A percentile compares a stretch with the other conserved stretches of the same genome.
These are phyloP conservation scores for Maniola jurtina DNA, from an alignment of 1,140 invertebrate species.

Conservation along the genomic window DNA sequence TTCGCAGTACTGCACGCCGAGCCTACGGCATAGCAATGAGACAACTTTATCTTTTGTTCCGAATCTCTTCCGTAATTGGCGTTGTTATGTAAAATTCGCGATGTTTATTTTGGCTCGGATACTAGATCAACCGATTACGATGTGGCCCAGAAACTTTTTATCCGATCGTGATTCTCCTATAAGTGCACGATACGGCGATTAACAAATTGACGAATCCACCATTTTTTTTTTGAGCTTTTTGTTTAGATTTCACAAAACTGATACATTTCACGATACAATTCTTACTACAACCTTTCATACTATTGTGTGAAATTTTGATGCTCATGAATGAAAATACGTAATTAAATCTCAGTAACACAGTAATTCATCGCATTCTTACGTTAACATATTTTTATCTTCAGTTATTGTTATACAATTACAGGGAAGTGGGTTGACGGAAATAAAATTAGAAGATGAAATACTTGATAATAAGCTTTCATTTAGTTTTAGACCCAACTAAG, in stretches of 20 bases:
- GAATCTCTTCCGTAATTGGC: slow-evolving; percentile 1
- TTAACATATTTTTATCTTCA: slow-evolving; percentile 19
- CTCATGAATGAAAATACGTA: slow-evolving; percentile 10
- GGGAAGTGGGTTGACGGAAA: slow-evolving; percentile 14
- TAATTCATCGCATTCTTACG: slow-evolving; percentile 5
- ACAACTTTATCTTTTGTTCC: slow-evolving; percentile 9
- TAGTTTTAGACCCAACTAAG: background rate
- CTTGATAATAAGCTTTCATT: background rate
- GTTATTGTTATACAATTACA: slow-evolving; percentile 19
- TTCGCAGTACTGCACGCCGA: background rate
- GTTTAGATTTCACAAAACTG: background rate
- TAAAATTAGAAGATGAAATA: slow-evolving; percentile 8
- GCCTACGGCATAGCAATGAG: slow-evolving; percentile 12
- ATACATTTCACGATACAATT: background rate
- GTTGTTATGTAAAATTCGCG: slow-evolving; percentile 4
- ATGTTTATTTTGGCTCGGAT: background rate
- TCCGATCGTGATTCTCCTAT: background rate
- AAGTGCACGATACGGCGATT: background rate
- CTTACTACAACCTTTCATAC: background rate
- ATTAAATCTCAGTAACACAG: slow-evolving; percentile 16
- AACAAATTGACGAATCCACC: background rate
- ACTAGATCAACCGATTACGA: background rate
- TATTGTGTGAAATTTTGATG: background rate
- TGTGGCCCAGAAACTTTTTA: background rate
- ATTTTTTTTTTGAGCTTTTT: too few species aligned